These are phyloP conservation scores for Herpetotheres cachinnans DNA, from an alignment of 2,113 vertebrate genomes.

Conservation along the genomic window DNA sequence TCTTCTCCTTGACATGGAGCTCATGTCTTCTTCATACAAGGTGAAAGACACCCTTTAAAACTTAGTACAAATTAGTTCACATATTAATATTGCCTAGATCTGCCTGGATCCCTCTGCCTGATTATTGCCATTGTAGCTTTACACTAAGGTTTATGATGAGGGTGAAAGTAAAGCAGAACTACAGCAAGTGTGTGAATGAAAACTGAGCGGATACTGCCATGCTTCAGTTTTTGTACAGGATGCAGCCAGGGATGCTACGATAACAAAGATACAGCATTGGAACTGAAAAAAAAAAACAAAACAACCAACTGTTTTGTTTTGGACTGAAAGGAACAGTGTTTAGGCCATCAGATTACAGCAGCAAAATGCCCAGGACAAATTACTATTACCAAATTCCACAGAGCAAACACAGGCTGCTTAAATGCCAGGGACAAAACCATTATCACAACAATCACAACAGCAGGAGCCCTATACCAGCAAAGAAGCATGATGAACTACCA, in stretches of 20 bases:
- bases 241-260: not conserved
- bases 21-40: not conserved
- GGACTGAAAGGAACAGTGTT: not conserved
- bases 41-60: constrained; percentile 32
- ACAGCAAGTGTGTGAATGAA: not conserved
- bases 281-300: not conserved
- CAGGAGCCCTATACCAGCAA: not conserved
- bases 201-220: not conserved
- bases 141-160: not conserved
- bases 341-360: not conserved
- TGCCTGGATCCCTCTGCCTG: not conserved
- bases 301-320: not conserved
- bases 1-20: not conserved
- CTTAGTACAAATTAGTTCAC: not conserved
- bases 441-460: not conserved
- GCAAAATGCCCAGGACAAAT: not conserved
- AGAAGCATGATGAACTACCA: not conserved
- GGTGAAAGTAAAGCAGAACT: not conserved
- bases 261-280: not conserved
- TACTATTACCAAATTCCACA: fast-evolving
- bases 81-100: not conserved
- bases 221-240: not conserved
- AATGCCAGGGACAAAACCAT: not conserved
- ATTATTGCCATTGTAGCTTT: not conserved
- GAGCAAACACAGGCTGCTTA: not conserved